These are phyloP conservation scores for Xanthorhoe spadicearia DNA, from an alignment of 2,888 invertebrate genomes.

Conservation along the genomic window DNA sequence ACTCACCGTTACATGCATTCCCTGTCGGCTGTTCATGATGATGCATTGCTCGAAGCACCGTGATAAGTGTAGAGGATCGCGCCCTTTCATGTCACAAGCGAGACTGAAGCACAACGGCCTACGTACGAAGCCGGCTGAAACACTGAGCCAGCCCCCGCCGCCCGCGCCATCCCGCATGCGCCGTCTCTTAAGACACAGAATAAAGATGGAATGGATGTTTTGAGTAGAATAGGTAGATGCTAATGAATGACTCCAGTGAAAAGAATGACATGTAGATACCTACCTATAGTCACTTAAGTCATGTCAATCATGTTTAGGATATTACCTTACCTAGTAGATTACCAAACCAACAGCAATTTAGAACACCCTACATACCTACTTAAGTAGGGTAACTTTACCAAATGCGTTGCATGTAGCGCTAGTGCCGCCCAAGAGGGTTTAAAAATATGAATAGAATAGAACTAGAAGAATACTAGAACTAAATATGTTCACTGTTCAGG, in stretches of 20 bases:
- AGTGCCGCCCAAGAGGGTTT: too few species aligned
- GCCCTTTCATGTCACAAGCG: slow-evolving; percentile 85
- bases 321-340: too few species aligned
- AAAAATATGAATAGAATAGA: too few species aligned
- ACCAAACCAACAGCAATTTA: too few species aligned
- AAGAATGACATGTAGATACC: slow-evolving; percentile 15
- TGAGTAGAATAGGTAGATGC: too few species aligned
- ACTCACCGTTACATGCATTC: slow-evolving; percentile 84
- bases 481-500: too few species aligned
- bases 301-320: too few species aligned
- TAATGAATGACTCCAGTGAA: slow-evolving; percentile 42
- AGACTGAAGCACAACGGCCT: slow-evolving; percentile 74
- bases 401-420: too few species aligned
- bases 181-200: slow-evolving; percentile 45
- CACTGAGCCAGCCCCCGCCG: slow-evolving; percentile 61
- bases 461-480: too few species aligned
- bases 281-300: slow-evolving; percentile 9
- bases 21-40: slow-evolving; percentile 87
- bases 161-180: slow-evolving; percentile 66
- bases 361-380: too few species aligned
- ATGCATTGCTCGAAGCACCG: slow-evolving; percentile 89
- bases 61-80: slow-evolving; percentile 81
- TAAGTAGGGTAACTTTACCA: too few species aligned
- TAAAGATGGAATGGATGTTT: too few species aligned
- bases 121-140: slow-evolving; percentile 72